Conservation (phyloP, 2,888 invertebrate species). For the Diachrysia chrysitis region DNA sequence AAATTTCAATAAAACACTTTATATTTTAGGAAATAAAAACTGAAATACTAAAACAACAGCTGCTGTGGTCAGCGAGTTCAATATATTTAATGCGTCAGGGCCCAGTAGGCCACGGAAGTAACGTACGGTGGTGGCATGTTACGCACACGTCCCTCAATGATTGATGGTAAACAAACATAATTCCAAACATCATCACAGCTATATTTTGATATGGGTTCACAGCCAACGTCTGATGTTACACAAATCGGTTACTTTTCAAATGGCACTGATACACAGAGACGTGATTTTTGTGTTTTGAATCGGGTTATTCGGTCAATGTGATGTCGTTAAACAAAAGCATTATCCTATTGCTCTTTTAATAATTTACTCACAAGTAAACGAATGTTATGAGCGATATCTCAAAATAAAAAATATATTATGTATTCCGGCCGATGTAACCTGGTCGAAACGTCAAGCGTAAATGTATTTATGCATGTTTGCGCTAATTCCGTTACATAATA, state of each 20-base stretch:
- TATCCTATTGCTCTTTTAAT: background rate
- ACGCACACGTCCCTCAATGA: conserved; percentile 48
- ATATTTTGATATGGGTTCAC: conserved; percentile 56
- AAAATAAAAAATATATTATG: background rate
- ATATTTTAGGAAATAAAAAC: background rate
- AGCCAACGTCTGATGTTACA: conserved; percentile 20
- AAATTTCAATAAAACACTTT: background rate
- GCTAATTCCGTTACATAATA: no score
- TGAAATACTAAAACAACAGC: conserved; percentile 29
- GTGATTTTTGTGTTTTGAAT: conserved; percentile 24
- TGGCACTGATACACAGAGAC: conserved; percentile 12
- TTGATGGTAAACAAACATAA: conserved; percentile 60
- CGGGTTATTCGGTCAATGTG: conserved; percentile 22
- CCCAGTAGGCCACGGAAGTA: conserved; percentile 22
- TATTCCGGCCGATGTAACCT: no score
- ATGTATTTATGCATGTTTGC: no score
- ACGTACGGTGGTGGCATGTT: conserved; percentile 28
- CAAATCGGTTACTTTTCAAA: conserved; percentile 33
- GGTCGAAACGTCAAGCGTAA: no score
- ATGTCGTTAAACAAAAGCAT: conserved; percentile 14
- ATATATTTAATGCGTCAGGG: conserved; percentile 32
- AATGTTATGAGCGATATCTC: no score
- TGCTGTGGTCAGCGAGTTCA: conserved; percentile 18
- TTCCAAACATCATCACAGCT: conserved; percentile 45
- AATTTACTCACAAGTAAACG: background rate